phyloP scores from a whole-genome alignment of 2,888 invertebrate genomes.

The Synergus gifuensis region DNA sequence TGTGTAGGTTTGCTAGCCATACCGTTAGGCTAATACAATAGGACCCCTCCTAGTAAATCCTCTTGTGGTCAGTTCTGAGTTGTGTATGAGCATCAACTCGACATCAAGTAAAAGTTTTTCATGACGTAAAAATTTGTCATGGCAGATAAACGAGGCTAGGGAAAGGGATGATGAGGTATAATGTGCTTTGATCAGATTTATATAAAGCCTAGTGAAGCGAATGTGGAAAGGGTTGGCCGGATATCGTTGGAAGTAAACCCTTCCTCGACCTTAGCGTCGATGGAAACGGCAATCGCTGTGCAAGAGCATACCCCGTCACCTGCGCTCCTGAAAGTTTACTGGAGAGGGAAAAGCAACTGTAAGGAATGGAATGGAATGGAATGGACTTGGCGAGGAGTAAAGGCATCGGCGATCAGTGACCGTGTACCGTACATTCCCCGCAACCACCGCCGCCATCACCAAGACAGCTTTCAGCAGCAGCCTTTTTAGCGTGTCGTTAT shows the following conservation, averaged over 20 bases:
- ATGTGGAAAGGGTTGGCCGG: slow-evolving; percentile 49
- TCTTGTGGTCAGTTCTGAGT: slow-evolving; percentile 1
- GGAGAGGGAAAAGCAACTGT: slow-evolving; percentile 45
- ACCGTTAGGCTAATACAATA: slow-evolving; percentile 41
- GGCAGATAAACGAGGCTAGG: neutral
- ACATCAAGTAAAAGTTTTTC: no score
- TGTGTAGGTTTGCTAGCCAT: slow-evolving; percentile 26
- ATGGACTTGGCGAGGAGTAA: slow-evolving; percentile 44
- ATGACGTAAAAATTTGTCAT: no score
- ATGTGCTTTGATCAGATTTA: slow-evolving; percentile 36
- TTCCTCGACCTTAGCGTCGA: slow-evolving; percentile 25
- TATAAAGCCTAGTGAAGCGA: slow-evolving; percentile 39
- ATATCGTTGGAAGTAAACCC: slow-evolving; percentile 36
- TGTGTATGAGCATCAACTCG: neutral
- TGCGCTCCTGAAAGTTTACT: slow-evolving; percentile 62
- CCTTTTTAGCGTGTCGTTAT: slow-evolving; percentile 51
- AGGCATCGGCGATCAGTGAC: slow-evolving; percentile 60
- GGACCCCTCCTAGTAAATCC: slow-evolving; percentile 38
- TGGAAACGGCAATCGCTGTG: slow-evolving; percentile 42
- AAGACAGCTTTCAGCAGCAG: slow-evolving; percentile 65
- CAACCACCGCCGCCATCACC: slow-evolving; percentile 61
- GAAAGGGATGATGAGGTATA: slow-evolving; percentile 17
- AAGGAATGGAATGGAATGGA: slow-evolving; percentile 37
- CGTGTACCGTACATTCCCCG: slow-evolving; percentile 62
- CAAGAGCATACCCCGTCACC: slow-evolving; percentile 67